Evolutionary conservation across 2,888 invertebrate genomes (phyloP), one percentile per base, ranked within the genome.

Genomic region (Stegophylla sp.): DNA sequence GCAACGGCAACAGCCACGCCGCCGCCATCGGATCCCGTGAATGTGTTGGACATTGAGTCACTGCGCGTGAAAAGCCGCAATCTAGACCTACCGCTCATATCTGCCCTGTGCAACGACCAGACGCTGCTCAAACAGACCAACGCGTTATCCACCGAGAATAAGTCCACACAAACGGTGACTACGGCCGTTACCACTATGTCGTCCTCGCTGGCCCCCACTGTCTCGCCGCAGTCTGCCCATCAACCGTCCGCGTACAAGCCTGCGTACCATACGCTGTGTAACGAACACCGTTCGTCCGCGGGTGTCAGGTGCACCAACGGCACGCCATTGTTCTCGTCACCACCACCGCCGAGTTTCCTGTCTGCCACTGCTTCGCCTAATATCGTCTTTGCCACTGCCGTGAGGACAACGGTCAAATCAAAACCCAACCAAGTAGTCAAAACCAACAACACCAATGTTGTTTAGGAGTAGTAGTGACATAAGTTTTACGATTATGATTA

Each of bases 71-170:
- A 95, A 88, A 95, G 94, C 87, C 93, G 93, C 86, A 93, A 95
- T 86, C 89, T 96, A 85, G 95, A 96, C 88, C 89, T 97, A 87
- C 97, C 97, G 26, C 89, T 97, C 83, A 96, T 97, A 86, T 94
- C 95, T 82, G 97, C 96, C 17, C 89, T 97, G 84, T 97, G 96
- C 88, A 97, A 96, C 86, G 97, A 97, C 87, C 91, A 94, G 82
- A 94, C 95, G 82, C 89, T 97, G 85, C 88, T 95, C 82, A 94
- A 94, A 87, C 95, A 95, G 87, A 95, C 94, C 73, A 94, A 94
- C 87, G 94, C 94, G 28, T 93, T 93, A 86, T 93, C 43, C 48
- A 71, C 69, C 45, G 77, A 79, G 12, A 79, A 92, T 83, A 90
- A 92, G 89, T 92, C 93, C 76, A 93, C 92, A 86, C 90, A 90